These are phyloP conservation scores for Littorina saxatilis DNA, from an alignment of 1,140 invertebrate genomes.

Conservation along the genomic window DNA sequence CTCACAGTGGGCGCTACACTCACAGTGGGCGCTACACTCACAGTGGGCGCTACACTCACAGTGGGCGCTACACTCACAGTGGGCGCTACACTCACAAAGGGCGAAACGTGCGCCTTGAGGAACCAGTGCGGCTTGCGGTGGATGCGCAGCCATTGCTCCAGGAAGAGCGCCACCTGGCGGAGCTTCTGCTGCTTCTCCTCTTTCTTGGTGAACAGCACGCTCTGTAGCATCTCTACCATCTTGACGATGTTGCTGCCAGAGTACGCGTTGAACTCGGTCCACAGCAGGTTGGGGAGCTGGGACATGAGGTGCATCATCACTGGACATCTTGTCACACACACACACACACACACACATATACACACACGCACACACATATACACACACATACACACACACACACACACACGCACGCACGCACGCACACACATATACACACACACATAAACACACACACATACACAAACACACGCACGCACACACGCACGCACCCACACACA, in stretches of 20 bases:
- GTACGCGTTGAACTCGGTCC: constrained; percentile 64
- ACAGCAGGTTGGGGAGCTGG: constrained; percentile 72
- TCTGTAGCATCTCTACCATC: constrained; percentile 47
- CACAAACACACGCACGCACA: too few species aligned
- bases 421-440: too few species aligned
- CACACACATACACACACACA: background rate
- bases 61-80: too few species aligned
- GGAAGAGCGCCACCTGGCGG: constrained; percentile 53
- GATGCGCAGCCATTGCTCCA: constrained; percentile 56
- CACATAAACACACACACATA: too few species aligned
- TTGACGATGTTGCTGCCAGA: constrained; percentile 59
- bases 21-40: too few species aligned
- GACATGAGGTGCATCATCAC: constrained; percentile 29
- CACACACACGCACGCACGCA: too few species aligned
- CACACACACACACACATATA: background rate
- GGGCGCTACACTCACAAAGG: too few species aligned
- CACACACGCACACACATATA: background rate
- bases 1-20: too few species aligned
- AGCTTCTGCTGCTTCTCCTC: constrained; percentile 58
- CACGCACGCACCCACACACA: too few species aligned
- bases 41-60: too few species aligned
- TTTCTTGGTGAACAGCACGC: constrained; percentile 20
- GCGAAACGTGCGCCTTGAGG: constrained; percentile 30
- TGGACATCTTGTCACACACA: background rate
- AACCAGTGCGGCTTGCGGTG: constrained; percentile 54